Evolutionary conservation across 1,140 invertebrate species (phyloP).

Genomic region (Drosophila ananassae): DNA sequence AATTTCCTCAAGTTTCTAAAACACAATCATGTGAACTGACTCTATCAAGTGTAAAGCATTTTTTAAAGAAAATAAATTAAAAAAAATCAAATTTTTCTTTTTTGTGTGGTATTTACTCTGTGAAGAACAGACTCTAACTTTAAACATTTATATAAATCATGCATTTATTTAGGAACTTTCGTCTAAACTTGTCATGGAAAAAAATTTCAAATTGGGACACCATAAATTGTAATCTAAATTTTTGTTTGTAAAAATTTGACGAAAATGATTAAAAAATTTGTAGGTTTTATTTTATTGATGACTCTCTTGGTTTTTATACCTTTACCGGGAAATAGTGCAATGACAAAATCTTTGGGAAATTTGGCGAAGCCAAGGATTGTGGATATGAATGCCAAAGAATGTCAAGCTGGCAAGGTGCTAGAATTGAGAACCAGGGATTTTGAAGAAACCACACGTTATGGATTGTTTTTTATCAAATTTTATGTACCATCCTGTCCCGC

Average conservation of each 20-base stretch:
- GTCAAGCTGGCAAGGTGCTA: not conserved
- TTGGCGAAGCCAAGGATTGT: not conserved
- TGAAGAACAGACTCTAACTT: no score
- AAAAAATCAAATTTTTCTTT: not conserved
- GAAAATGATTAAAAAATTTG: not conserved
- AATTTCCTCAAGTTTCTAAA: constrained; percentile 59
- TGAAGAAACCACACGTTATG: not conserved
- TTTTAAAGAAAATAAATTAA: constrained; percentile 16
- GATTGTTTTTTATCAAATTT: constrained; percentile 12
- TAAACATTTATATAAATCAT: no score
- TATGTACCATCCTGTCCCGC: not conserved
- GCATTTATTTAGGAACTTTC: no score
- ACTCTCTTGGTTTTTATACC: not conserved
- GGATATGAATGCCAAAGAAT: not conserved
- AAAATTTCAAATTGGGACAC: not conserved
- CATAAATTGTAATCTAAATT: not conserved
- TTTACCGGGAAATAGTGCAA: not conserved
- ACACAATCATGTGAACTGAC: constrained; percentile 46
- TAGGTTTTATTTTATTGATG: not conserved
- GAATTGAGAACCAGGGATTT: not conserved
- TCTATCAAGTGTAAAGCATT: constrained; percentile 5
- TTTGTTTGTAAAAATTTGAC: not conserved
- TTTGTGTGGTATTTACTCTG: no score
- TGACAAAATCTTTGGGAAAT: not conserved
- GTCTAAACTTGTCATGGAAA: not conserved